These are phyloP conservation scores for Acrocephalus arundinaceus DNA, from an alignment of 2,113 vertebrate genomes.

Conservation along the genomic window DNA sequence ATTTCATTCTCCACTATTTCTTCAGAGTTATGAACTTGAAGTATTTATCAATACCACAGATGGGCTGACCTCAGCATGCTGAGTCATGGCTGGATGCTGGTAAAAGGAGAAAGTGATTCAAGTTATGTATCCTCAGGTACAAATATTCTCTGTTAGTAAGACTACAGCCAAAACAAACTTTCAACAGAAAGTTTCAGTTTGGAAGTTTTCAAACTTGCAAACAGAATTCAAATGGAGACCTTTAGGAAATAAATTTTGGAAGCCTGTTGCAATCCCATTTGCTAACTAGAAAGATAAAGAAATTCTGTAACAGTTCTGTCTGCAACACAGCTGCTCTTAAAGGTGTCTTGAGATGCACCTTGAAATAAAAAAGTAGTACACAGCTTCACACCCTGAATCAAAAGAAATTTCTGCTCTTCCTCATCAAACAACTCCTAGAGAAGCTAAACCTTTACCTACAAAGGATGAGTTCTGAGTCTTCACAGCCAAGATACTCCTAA, in stretches of 20 bases:
- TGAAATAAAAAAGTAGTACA: neutral
- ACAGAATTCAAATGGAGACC: neutral
- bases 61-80: neutral
- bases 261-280: neutral
- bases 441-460: neutral
- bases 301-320: neutral
- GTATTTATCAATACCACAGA: neutral
- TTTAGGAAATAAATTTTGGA: neutral
- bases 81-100: neutral
- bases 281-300: neutral
- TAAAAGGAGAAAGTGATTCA: neutral
- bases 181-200: neutral
- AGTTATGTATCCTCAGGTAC: neutral
- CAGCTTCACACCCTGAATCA: neutral
- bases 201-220: neutral
- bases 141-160: conserved; percentile 21
- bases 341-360: neutral
- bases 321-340: neutral
- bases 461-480: neutral
- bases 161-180: neutral
- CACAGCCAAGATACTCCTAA: neutral
- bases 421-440: neutral
- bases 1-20: neutral
- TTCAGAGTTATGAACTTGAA: neutral
- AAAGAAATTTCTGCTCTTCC: neutral